phyloP scores from a whole-genome alignment of 37 sponge, comb jelly and placozoan genomes.

The Ephydatia muelleri region DNA sequence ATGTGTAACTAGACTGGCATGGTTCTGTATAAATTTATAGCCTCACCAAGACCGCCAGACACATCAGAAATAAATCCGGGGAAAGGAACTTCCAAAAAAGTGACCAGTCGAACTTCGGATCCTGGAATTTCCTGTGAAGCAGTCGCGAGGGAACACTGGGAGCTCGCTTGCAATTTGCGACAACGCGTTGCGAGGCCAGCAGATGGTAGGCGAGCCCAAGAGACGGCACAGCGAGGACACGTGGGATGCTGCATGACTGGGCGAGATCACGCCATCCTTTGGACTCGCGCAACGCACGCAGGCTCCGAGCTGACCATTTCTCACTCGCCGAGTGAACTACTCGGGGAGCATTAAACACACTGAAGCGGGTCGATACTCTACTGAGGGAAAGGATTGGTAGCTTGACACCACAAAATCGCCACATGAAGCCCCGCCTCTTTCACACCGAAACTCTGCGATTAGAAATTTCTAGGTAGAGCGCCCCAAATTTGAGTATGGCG shows the following conservation, averaged over 20 bases:
- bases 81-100: constrained; percentile 34
- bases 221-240: neutral
- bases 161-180: neutral
- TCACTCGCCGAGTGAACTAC: neutral
- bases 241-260: neutral
- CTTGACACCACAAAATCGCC: neutral
- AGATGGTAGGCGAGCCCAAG: neutral
- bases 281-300: neutral
- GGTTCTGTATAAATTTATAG: neutral
- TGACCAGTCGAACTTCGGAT: constrained; percentile 50
- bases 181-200: neutral
- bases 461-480: neutral
- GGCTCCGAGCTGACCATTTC: neutral
- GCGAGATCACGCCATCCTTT: neutral
- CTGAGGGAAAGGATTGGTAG: neutral
- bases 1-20: neutral
- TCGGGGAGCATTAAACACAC: neutral
- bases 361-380: neutral
- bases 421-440: constrained; percentile 1
- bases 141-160: neutral
- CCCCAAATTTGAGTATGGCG: neutral
- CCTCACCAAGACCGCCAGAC: constrained; percentile 65
- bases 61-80: constrained; percentile 39
- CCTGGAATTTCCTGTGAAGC: neutral
- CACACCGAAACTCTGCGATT: neutral